These are phyloP conservation scores for Centropristis striata DNA, from an alignment of 2,113 vertebrate species.

Conservation along the genomic window DNA sequence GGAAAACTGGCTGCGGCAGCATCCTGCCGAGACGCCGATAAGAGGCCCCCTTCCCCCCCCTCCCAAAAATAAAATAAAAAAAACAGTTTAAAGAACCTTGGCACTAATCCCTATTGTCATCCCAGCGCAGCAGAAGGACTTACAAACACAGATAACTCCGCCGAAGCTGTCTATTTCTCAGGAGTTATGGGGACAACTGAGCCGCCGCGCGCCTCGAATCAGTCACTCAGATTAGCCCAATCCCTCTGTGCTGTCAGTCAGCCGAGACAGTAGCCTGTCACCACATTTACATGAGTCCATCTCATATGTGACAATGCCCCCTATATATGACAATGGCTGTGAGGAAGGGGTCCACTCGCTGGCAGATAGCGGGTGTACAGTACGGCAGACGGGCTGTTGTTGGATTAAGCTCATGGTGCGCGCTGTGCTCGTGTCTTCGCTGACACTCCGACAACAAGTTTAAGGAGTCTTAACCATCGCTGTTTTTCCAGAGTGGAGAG, in stretches of 20 bases:
- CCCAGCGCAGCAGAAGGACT: slow-evolving; percentile 84
- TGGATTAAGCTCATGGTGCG: slow-evolving; percentile 75
- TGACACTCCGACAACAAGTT: slow-evolving; percentile 78
- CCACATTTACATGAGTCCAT: slow-evolving; percentile 79
- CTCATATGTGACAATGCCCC: slow-evolving; percentile 76
- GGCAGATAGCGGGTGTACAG: slow-evolving; percentile 54
- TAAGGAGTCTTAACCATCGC: slow-evolving; percentile 70
- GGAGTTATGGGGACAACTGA: slow-evolving; percentile 81
- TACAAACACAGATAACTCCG: slow-evolving; percentile 85
- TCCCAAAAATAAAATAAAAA: slow-evolving; percentile 71
- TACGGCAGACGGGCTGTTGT: slow-evolving; percentile 68
- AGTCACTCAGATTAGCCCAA: slow-evolving; percentile 86
- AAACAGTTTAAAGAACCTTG: slow-evolving; percentile 85
- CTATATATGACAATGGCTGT: slow-evolving; percentile 75
- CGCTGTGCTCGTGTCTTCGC: slow-evolving; percentile 52
- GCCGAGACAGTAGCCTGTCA: slow-evolving; percentile 81
- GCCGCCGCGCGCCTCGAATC: slow-evolving; percentile 73
- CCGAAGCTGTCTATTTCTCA: slow-evolving; percentile 82
- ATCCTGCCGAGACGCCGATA: slow-evolving; percentile 85
- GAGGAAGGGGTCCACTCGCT: slow-evolving; percentile 72
- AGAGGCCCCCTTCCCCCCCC: slow-evolving; percentile 59
- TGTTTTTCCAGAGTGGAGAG: slow-evolving; percentile 28
- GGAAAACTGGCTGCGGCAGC: slow-evolving; percentile 83
- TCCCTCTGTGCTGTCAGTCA: slow-evolving; percentile 82
- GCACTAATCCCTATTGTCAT: slow-evolving; percentile 89